These are phyloP conservation scores for Motacilla alba DNA, from an alignment of 2,113 vertebrate genomes.

Conservation along the genomic window DNA sequence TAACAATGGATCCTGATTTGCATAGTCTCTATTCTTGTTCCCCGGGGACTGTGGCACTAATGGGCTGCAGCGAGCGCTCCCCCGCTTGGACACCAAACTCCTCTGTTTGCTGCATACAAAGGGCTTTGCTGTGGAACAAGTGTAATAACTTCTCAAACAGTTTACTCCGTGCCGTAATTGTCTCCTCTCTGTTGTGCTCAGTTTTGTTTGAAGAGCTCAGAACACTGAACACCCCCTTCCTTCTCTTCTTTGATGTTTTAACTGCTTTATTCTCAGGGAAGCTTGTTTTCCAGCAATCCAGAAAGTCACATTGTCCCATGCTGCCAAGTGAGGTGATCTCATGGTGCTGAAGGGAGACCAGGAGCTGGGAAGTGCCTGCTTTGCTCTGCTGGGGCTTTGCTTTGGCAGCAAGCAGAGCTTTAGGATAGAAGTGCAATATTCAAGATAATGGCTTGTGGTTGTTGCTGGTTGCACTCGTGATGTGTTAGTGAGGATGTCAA, in stretches of 20 bases:
- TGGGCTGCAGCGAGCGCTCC: background rate
- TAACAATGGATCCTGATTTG: conserved; percentile 52
- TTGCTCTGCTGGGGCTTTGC: background rate
- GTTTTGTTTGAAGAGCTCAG: background rate
- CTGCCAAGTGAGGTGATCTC: background rate
- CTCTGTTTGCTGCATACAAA: background rate
- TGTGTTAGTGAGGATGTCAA: background rate
- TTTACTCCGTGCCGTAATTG: background rate
- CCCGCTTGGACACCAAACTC: background rate
- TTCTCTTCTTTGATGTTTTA: background rate
- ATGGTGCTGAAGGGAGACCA: background rate
- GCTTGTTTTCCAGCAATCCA: background rate
- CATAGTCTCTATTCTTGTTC: background rate
- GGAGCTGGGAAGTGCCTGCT: background rate
- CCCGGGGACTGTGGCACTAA: background rate
- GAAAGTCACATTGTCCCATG: rapidly evolving
- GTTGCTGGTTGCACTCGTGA: background rate
- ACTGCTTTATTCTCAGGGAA: background rate
- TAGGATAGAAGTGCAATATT: background rate
- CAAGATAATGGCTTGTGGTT: background rate
- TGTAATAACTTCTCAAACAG: background rate
- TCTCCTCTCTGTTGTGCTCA: background rate
- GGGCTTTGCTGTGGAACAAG: conserved; percentile 16
- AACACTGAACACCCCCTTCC: background rate
- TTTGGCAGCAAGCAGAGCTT: background rate